Base-by-base conservation (phyloP, 2,888 invertebrate species). In the Phyto melanocephala region DNA sequence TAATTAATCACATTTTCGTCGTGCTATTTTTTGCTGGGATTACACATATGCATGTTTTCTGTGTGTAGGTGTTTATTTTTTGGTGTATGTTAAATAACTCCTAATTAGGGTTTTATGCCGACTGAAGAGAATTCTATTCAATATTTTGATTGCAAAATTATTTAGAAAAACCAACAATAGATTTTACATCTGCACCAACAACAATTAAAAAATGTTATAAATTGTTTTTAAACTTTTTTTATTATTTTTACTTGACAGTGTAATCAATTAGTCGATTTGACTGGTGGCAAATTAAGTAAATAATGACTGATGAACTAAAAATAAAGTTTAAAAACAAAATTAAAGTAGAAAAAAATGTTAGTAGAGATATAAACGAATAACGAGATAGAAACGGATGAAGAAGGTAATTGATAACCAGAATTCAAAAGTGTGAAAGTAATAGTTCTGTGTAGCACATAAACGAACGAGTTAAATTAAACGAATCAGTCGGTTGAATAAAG, bases 41-140 rank as follows among this genome's bases (percentile, higher is more conserved):
- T n/a, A n/a, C n/a, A n/a, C n/a, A n/a, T n/a, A n/a, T n/a, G n/a
- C n/a, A n/a, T n/a, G n/a, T n/a, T n/a, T n/a, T n/a, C n/a, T n/a
- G n/a, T n/a, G n/a, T n/a, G n/a, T n/a, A n/a, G n/a, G n/a, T n/a
- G n/a, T n/a, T n/a, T n/a, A n/a, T 20, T 42, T 42, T 0, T 37
- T 3, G 24, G n/a, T 17, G 11, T 13, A 28, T 54, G 1, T 13
- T 56, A 37, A 47, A 65, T 37, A 75, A 65, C 56, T 65, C 56
- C 15, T 58, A 75, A 75, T 65, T 65, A 75, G 65, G n/a, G 56
- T 24, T 75, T 75, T 56, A 47, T 56, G 15, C 37, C 10, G 7
- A 28, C 24, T 45, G n/a, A 17, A 15, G 15, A 3, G 22, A 47
- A 35, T 42, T 8, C 17, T 54, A 35, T 22, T 67, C n/a, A 7